Evolutionary conservation across 92 coral and sea anemone species (phyloP).

Genomic region (Blastomussa wellsi): DNA sequence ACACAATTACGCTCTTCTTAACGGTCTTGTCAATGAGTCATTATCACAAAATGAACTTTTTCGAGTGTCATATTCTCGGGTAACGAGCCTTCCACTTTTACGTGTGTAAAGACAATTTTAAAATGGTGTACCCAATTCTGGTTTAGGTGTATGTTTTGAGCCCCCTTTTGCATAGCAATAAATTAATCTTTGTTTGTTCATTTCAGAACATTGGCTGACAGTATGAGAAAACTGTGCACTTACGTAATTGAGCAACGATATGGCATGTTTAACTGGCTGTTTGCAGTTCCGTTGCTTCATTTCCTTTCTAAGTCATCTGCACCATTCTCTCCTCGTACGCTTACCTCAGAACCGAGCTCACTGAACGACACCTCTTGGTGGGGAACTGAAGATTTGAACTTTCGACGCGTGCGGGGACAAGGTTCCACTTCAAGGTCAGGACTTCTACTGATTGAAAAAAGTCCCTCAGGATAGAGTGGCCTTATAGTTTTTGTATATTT

Average conservation of each 20-base stretch:
- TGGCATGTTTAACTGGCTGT: constrained; percentile 57
- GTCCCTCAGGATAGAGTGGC: too few species aligned
- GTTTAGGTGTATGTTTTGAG: too few species aligned
- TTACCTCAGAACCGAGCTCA: constrained; percentile 28
- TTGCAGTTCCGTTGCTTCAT: constrained; percentile 77
- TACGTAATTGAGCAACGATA: constrained; percentile 28
- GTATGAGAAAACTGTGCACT: constrained; percentile 39
- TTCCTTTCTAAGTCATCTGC: constrained; percentile 46
- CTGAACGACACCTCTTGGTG: constrained; percentile 52
- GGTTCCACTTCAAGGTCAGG: background rate
- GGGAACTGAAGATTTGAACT: constrained; percentile 65
- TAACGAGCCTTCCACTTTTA: too few species aligned
- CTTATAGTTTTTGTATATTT: too few species aligned
- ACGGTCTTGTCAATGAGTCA: too few species aligned
- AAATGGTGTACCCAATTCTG: too few species aligned
- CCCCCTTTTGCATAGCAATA: too few species aligned
- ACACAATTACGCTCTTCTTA: too few species aligned
- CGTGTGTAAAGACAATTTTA: too few species aligned
- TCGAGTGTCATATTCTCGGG: too few species aligned
- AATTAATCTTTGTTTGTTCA: background rate
- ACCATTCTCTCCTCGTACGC: constrained; percentile 38
- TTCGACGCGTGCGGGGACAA: constrained; percentile 15
- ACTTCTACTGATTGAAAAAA: too few species aligned
- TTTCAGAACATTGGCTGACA: constrained; percentile 41
- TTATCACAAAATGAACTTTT: too few species aligned